Evolutionary conservation across 2,113 vertebrate genomes (phyloP).

Genomic region (Podarcis muralis): DNA sequence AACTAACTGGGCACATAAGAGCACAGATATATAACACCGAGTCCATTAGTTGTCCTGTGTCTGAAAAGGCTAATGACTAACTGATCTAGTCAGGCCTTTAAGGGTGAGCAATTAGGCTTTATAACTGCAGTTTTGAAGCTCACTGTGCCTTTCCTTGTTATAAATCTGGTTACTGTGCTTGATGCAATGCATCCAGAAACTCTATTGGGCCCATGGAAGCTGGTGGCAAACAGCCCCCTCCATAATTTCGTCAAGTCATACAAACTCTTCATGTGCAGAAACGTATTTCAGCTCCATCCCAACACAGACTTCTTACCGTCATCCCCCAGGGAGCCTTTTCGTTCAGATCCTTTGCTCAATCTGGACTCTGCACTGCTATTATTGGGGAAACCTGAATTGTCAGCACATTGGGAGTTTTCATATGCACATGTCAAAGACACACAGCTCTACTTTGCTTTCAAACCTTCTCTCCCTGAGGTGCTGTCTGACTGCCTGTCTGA

Average conservation of each 20-base stretch:
- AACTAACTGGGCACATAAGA: neutral
- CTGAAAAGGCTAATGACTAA: no score
- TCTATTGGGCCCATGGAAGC: rapidly evolving
- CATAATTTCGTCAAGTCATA: neutral
- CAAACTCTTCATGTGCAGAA: neutral
- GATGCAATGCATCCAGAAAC: neutral
- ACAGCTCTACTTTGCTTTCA: neutral
- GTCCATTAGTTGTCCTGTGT: no score
- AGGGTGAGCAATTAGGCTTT: neutral
- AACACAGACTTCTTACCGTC: neutral
- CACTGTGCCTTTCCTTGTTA: neutral
- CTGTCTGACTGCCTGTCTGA: conserved; percentile 36
- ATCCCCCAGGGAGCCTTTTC: neutral
- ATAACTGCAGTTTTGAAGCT: neutral
- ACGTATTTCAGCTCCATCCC: neutral
- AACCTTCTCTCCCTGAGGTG: neutral
- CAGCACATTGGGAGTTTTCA: neutral
- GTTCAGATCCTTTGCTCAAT: rapidly evolving
- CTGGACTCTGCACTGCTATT: neutral
- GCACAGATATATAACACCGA: neutral
- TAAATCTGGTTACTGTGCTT: conserved; percentile 17
- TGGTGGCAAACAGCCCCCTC: neutral
- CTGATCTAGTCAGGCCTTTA: neutral
- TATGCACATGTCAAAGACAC: neutral
- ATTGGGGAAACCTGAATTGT: neutral